Base-by-base conservation (phyloP, 2,113 vertebrate genomes). In the Clarias gariepinus region DNA sequence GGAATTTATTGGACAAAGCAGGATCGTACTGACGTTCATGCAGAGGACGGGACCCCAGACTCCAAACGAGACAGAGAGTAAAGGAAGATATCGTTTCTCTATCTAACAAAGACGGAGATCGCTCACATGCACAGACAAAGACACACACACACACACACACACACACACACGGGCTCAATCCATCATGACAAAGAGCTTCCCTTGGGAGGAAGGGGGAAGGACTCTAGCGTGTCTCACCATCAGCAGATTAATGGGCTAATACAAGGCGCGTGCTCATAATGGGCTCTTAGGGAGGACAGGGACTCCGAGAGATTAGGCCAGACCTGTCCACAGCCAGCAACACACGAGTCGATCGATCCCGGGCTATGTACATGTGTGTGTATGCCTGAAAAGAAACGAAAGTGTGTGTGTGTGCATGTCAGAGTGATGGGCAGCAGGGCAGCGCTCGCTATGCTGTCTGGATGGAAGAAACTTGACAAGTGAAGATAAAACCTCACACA, bases 391-490 rank as follows among this genome's bases (percentile, higher is more conserved):
- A 63, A 66, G 61, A 64, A 60, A 66, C 58, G 25, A 47, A 33
- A 28, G 68, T 61, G 79, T 85, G 79, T 33, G 82, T 71, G 87
- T 84, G 52, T 71, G 64, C 61, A 71, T 73, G 74, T 77, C 66
- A 61, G 30, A 87, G 87, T 91, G 89, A 90, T 60, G 92, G 88
- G 79, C 66, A 88, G 92, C 92, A 91, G 93, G 91, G 89, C 88
- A 91, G 71, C 82, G 76, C 84, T 94, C 89, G 90, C 74, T 90
- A 88, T 92, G 73, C 64, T 88, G 87, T 85, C 90, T 92, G 92
- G 91, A 87, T 76, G 85, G 90, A 94, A 91, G 85, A 88, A 93
- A 90, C 92, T 90, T 94, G 93, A 93, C 92, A 92, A 90, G 88
- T 92, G 87, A 89, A 94, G 92, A 94, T 95, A 91, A 95, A 93